Percentiles rank a stretch among this genome's conserved stretches.
Conservation (phyloP, 2,888 invertebrate genomes). For the Anorthoa munda region DNA sequence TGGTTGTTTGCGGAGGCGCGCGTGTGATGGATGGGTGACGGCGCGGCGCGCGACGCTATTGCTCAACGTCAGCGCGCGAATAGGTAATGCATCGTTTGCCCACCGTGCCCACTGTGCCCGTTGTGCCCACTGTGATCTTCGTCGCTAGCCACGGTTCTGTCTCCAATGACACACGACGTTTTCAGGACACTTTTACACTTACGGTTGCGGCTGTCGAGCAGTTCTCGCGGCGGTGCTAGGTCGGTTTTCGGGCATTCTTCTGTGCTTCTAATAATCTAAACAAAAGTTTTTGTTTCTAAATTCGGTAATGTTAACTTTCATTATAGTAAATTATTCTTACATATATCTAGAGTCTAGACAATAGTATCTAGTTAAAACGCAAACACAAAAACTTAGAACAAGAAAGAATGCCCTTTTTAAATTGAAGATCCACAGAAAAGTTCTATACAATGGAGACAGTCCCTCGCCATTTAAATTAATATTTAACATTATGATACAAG, state of each 20-base stretch:
- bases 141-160: slow-evolving; percentile 36
- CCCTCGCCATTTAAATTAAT: slow-evolving; percentile 83
- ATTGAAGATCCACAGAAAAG: slow-evolving; percentile 15
- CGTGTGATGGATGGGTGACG: slow-evolving; percentile 82
- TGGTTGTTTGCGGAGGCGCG: slow-evolving; percentile 71
- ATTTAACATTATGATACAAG: slow-evolving; percentile 88
- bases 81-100: slow-evolving; percentile 76
- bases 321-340: background rate
- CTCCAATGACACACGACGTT: slow-evolving; percentile 67
- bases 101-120: slow-evolving; percentile 22
- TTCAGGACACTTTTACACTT: background rate
- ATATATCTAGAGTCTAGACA: no score
- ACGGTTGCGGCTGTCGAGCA: background rate
- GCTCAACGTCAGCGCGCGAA: slow-evolving; percentile 84
- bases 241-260: background rate
- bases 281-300: background rate
- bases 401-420: slow-evolving; percentile 11
- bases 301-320: background rate
- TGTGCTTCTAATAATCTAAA: background rate
- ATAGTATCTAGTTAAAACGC: background rate
- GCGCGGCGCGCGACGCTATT: slow-evolving; percentile 78
- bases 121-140: slow-evolving; percentile 26
- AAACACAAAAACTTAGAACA: background rate
- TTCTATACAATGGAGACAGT: slow-evolving; percentile 77
- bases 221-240: no score